A percentile compares a stretch with the other conserved stretches of the same genome.
phyloP scores from a whole-genome alignment of 2,888 invertebrate genomes.

The Tinea semifulvella region DNA sequence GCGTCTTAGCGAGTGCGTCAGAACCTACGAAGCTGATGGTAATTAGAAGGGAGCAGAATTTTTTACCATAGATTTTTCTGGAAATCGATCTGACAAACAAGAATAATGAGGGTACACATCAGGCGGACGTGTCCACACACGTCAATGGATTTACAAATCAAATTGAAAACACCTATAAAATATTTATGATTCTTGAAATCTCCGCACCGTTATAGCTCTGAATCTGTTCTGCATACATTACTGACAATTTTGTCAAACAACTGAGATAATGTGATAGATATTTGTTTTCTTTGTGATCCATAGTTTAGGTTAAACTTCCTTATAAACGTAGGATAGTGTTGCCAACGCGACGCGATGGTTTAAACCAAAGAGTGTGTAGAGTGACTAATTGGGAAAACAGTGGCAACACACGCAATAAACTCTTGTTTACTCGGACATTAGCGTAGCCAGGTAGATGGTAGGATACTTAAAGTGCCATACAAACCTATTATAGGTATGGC shows the following conservation, averaged over 20 bases:
- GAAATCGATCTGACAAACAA: constrained; percentile 24
- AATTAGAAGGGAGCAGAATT: constrained; percentile 12
- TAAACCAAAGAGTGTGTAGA: too few species aligned
- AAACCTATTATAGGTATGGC: too few species aligned
- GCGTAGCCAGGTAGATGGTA: too few species aligned
- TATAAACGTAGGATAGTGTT: too few species aligned
- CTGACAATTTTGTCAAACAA: background rate
- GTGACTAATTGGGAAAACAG: too few species aligned
- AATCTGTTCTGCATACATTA: background rate
- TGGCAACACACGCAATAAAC: too few species aligned
- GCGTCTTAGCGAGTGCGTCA: constrained; percentile 13
- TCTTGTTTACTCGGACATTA: too few species aligned
- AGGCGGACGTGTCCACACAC: constrained; percentile 15
- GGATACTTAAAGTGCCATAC: too few species aligned
- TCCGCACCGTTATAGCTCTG: constrained; percentile 20
- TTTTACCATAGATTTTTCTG: constrained; percentile 14
- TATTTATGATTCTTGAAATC: constrained; percentile 45
- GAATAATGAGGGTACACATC: constrained; percentile 26
- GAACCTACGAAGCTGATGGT: constrained; percentile 7
- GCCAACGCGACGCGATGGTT: too few species aligned
- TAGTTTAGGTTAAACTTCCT: too few species aligned
- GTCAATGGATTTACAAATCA: constrained; percentile 38
- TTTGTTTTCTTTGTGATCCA: too few species aligned
- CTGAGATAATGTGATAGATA: too few species aligned
- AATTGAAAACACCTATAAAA: constrained; percentile 32